A percentile compares a stretch with the other conserved stretches of the same genome.
phyloP scores from a whole-genome alignment of 2,888 invertebrate genomes.

The Pterobdella sp. region DNA sequence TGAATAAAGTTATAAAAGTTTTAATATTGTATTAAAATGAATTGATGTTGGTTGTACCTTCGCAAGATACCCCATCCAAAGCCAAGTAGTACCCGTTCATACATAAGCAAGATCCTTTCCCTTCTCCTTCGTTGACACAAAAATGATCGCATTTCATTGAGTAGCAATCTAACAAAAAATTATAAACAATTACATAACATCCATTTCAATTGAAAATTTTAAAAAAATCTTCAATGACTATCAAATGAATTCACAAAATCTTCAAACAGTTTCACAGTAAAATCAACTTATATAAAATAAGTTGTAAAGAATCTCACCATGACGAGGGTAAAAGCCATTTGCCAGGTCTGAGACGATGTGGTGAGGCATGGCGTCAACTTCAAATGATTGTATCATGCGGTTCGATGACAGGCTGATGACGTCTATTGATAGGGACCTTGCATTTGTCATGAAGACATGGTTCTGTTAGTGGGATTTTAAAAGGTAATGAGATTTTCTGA shows the following conservation, averaged over 20 bases:
- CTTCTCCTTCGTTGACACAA: background rate
- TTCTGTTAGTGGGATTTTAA: background rate
- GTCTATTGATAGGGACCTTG: background rate
- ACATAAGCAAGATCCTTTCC: background rate
- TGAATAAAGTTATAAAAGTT: background rate
- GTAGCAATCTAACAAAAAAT: background rate
- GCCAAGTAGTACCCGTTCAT: background rate
- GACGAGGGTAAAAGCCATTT: background rate
- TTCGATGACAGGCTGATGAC: background rate
- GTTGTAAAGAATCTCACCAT: slow-evolving; percentile 10
- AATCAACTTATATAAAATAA: slow-evolving; percentile 1
- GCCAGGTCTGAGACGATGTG: background rate
- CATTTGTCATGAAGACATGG: background rate
- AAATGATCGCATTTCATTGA: background rate
- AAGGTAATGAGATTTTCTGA: background rate
- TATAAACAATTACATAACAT: background rate
- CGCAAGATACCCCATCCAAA: slow-evolving; percentile 8
- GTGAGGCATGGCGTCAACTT: slow-evolving; percentile 8
- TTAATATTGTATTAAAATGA: background rate
- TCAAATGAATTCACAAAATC: background rate
- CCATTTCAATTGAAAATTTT: background rate
- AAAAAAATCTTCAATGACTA: background rate
- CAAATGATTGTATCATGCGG: background rate
- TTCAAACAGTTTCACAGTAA: background rate
- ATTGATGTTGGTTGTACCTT: background rate